Evolutionary conservation across 2,797 vertebrate genomes (phyloP), one percentile per base, ranked within the genome.

Genomic region (Dryobates pubescens): DNA sequence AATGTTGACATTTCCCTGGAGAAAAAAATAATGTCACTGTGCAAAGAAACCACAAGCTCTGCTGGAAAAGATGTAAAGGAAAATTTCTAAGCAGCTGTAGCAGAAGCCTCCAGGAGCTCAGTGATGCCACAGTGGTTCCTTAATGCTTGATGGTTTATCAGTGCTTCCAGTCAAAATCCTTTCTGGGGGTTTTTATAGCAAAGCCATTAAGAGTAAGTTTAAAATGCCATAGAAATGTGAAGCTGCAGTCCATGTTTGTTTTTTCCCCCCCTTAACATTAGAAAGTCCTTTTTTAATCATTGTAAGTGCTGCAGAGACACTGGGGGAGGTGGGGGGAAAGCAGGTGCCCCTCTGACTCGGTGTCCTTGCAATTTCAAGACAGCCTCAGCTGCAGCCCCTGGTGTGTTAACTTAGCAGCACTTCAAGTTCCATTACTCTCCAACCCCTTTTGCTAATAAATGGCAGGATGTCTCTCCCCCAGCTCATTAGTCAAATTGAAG

Each of bases 401-500:
- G 9, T 53, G 78, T 91, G 69, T 81, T 76, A 63, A 83, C 74
- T 88, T 49, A 51, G 27, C 71, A 76, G 70, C 78, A 67, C 85
- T 94, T 75, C 49, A 72, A 4, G 22, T 77, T 89, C 89, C 49
- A 43, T 82, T 92, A 47, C 57, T 86, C 61, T 34, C 45, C 70
- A 34, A 24, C 43, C 76, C 69, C 58, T 86, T 36, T 58, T 79
- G 65, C 65, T 88, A 51, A 24, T 6, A 22, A 45, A 86, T 26
- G 27, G n/a, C 82, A 88, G 57, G 70, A 64, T 86, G 53, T 75
- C 85, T 75, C 64, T 83, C 78, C 53, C 92, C 82, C 38, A 86
- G 83, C 72, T 41, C 43, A 82, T 93, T 53, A 23, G 11, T 73
- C 65, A 73, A 65, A 65, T 10, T 0, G 2, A 56, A 69, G 27